These are phyloP conservation scores for Pediacus dermestoides DNA, from an alignment of 2,888 invertebrate genomes.

Conservation along the genomic window DNA sequence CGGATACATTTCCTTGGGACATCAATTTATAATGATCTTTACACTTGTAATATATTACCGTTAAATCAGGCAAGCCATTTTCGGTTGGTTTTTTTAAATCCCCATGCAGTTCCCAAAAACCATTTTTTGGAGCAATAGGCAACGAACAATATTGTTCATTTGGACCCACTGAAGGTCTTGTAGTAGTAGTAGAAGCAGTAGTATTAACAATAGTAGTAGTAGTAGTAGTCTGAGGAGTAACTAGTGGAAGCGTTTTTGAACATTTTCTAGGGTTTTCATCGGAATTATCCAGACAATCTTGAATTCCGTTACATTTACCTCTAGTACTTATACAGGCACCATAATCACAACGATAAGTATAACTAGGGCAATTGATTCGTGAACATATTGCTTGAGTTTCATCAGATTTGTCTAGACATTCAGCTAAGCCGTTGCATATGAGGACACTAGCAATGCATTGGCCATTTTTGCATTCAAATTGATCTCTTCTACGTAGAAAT, in stretches of 20 bases:
- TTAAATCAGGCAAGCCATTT: conserved; percentile 18
- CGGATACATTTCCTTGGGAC: not conserved
- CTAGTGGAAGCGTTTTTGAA: too few relatives aligned
- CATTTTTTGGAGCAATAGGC: conserved; percentile 32
- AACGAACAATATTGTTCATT: conserved; percentile 21
- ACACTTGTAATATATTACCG: conserved; percentile 28
- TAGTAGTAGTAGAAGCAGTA: conserved; percentile 8
- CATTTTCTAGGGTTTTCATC: conserved; percentile 45
- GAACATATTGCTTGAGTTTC: conserved; percentile 33
- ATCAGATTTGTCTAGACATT: conserved; percentile 39
- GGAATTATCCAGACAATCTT: conserved; percentile 53
- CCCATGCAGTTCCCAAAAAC: conserved; percentile 25
- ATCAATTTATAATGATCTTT: conserved; percentile 22
- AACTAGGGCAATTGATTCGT: conserved; percentile 32
- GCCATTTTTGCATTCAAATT: conserved; percentile 32
- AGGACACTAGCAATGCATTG: conserved; percentile 30
- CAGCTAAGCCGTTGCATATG: conserved; percentile 35
- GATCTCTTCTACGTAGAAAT: conserved; percentile 24
- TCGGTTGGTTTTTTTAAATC: conserved; percentile 17
- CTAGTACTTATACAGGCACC: conserved; percentile 46
- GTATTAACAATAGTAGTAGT: conserved; percentile 1
- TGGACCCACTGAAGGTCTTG: conserved; percentile 1
- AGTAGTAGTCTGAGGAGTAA: too few relatives aligned
- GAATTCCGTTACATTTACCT: conserved; percentile 52
- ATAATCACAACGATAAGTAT: conserved; percentile 35